Base-by-base conservation (phyloP, 2,113 vertebrate species). In the Lepisosteus oculatus region DNA sequence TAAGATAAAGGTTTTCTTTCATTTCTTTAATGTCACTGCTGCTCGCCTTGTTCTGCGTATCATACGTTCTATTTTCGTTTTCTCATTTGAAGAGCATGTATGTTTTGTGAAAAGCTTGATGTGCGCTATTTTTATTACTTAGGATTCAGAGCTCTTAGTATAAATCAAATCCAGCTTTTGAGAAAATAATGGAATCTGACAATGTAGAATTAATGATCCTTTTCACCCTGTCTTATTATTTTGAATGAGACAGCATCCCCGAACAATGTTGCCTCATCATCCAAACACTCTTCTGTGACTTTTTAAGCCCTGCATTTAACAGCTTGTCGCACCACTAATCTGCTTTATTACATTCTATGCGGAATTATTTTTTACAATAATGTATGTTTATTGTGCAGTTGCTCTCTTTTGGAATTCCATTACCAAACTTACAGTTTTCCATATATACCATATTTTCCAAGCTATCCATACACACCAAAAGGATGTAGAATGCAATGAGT, bases 131-230 rank as follows among this genome's bases (percentile, higher is more conserved):
- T 68, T 68, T 68, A 68, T 55, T 55, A 15, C 64, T 29, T 29
- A 8, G 8, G 8, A 29, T 63, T 29, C 61, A 3, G 4, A 15
- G 64, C 43, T 17, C 64, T 45, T 45, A 66, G 64, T 29, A 66
- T 66, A 66, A 66, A 66, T 68, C 47, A 68, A 8, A 6, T 17
- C 41, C 17, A 56, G 54, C 67, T 14, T 51, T 1, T 6, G 15
- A 12, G 54, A 56, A 55, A 68, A 68, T 68, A 42, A 68, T 68
- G 64, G 64, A 66, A 66, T 45, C 64, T 66, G 64, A 66, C 64
- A 44, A 15, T 13, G 17, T 43, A 68, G 47, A 55, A 55, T 68
- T 68, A 55, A 55, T 55, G 47, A 41, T 68, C 11, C 11, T n/a
- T 69, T 69, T 69, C 14, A 15, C 64, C 6, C 41, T 15, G 17